Conservation (phyloP, 2,888 invertebrate species). For the Zeuzera pyrina region DNA sequence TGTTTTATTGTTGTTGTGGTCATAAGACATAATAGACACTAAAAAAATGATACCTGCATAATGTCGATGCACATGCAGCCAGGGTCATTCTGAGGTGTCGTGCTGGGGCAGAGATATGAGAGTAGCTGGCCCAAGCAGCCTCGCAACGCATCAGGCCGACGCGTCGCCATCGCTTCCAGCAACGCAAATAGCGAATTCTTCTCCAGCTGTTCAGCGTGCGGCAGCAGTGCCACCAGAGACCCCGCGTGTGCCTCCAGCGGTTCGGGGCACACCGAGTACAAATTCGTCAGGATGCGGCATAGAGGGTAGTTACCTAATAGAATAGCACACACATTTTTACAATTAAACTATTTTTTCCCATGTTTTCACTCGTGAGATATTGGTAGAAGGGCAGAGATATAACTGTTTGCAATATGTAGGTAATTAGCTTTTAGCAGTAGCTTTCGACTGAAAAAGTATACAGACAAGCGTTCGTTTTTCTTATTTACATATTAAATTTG, state of each 20-base stretch:
- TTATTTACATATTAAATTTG: no score
- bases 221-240: slow-evolving; percentile 84
- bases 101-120: slow-evolving; percentile 76
- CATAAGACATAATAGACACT: no score
- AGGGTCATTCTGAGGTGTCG: slow-evolving; percentile 44
- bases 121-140: slow-evolving; percentile 87
- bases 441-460: no score
- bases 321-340: no score
- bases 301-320: slow-evolving; percentile 88
- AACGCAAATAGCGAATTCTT: slow-evolving; percentile 87
- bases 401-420: no score
- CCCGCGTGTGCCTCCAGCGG: slow-evolving; percentile 89
- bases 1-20: no score
- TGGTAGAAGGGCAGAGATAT: no score
- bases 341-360: no score
- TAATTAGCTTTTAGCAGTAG: no score
- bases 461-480: no score
- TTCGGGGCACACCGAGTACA: slow-evolving; percentile 90
- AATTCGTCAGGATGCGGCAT: slow-evolving; percentile 89
- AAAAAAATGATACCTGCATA: slow-evolving; percentile 56
- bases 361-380: no score
- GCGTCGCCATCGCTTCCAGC: slow-evolving; percentile 86
- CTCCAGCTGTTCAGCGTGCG: slow-evolving; percentile 89
- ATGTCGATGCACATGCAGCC: slow-evolving; percentile 65
- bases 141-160: slow-evolving; percentile 85